Evolutionary conservation across 2,797 vertebrate species (phyloP).

Genomic region (Tokudaia muenninki): DNA sequence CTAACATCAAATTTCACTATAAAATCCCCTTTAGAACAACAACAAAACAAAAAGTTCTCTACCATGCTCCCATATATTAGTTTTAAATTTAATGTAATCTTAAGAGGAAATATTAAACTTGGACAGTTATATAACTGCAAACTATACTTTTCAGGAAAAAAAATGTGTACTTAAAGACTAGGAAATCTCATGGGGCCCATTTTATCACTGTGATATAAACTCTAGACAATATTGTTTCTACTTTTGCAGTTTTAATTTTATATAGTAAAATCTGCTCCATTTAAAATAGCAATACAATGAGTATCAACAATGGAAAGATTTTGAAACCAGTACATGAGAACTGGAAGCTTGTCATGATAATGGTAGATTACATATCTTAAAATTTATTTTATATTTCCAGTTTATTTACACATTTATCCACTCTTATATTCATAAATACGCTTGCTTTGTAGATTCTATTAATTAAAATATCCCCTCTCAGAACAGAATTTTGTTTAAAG

Average conservation of each 20-base stretch:
- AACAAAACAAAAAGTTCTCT: neutral
- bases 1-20: conserved; percentile 44
- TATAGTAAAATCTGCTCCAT: neutral
- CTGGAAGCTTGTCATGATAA: neutral
- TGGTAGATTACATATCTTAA: neutral
- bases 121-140: neutral
- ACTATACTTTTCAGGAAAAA: conserved; percentile 26
- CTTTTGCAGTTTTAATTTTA: conserved; percentile 19
- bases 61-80: neutral
- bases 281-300: conserved; percentile 34
- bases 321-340: neutral
- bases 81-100: conserved; percentile 1
- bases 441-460: neutral
- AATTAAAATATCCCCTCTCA: conserved; percentile 72
- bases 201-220: conserved; percentile 27
- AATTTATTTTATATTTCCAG: conserved; percentile 12
- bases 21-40: conserved; percentile 37
- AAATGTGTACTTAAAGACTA: conserved; percentile 14
- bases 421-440: neutral
- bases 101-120: conserved; percentile 12
- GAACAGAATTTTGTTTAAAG: conserved; percentile 80
- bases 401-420: neutral
- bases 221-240: conserved; percentile 40
- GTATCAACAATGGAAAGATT: neutral
- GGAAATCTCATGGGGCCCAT: neutral